These are phyloP conservation scores for Oeneis ivallda DNA, from an alignment of 2,888 invertebrate species.

Conservation along the genomic window DNA sequence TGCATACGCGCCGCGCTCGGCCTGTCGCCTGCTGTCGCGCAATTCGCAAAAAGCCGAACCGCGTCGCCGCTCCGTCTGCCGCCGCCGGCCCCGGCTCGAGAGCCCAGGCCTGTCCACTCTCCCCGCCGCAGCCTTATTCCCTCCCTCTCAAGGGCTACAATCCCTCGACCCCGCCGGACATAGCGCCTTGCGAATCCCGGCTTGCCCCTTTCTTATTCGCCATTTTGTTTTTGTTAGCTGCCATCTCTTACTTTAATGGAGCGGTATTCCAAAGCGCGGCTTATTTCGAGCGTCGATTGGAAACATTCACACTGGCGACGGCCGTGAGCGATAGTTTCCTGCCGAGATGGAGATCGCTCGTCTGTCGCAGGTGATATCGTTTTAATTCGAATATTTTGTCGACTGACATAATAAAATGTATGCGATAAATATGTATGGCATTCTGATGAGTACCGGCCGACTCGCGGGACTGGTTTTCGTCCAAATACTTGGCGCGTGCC, in stretches of 20 bases:
- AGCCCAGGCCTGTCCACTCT: no score
- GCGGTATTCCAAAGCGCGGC: slow-evolving; percentile 13
- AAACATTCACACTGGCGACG: slow-evolving; percentile 1
- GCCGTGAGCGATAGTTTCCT: slow-evolving; percentile 1
- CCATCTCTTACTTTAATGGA: slow-evolving; percentile 30
- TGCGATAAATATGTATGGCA: slow-evolving; percentile 14
- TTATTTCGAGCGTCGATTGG: slow-evolving; percentile 16
- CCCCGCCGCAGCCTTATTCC: slow-evolving; percentile 3
- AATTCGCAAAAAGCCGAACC: slow-evolving; percentile 26
- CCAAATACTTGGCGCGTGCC: slow-evolving; percentile 13
- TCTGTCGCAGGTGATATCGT: background rate
- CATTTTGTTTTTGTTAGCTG: slow-evolving; percentile 25
- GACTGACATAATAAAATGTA: background rate
- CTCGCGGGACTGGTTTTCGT: slow-evolving; percentile 10
- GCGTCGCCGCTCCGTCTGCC: slow-evolving; percentile 34
- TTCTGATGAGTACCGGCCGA: background rate
- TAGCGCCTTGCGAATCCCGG: background rate
- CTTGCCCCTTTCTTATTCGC: slow-evolving; percentile 13
- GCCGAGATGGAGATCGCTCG: background rate
- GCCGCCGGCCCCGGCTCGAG: no score
- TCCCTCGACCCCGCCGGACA: background rate
- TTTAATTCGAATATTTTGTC: slow-evolving; percentile 3
- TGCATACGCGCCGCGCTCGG: background rate
- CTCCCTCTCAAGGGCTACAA: background rate
- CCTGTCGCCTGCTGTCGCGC: background rate